Evolutionary conservation across 2,113 vertebrate genomes (phyloP).

Genomic region (Pedetes capensis): DNA sequence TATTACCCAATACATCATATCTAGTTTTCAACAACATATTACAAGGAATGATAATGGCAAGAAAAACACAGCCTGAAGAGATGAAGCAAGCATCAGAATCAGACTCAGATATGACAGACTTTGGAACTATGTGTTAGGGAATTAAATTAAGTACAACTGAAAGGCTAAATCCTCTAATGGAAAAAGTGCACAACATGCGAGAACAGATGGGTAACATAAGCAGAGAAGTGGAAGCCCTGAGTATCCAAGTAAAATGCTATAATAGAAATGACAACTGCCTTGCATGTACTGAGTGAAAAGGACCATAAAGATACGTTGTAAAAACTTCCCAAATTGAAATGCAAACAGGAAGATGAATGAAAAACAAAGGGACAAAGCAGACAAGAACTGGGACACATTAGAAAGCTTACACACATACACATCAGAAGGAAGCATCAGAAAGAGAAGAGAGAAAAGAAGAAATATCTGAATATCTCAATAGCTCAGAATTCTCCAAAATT

Average conservation of each 20-base stretch:
- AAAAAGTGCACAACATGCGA: neutral
- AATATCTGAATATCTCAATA: neutral
- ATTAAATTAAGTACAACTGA: neutral
- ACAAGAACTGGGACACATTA: neutral
- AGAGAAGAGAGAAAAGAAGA: neutral
- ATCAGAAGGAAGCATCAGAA: neutral
- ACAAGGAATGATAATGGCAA: neutral
- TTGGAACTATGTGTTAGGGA: neutral
- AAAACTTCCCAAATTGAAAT: neutral
- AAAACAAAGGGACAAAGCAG: neutral
- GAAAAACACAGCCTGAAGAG: neutral
- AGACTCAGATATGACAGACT: neutral
- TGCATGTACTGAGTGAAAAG: neutral
- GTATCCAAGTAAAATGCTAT: neutral
- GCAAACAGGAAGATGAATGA: neutral
- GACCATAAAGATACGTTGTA: neutral
- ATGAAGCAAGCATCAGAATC: neutral
- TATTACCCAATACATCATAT: neutral
- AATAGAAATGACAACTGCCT: neutral
- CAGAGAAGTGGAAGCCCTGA: neutral
- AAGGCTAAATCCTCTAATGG: neutral
- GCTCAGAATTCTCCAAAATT: neutral
- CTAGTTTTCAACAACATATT: slow-evolving; percentile 1
- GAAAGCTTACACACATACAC: neutral
- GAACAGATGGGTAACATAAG: neutral